Evolutionary conservation across 2,797 vertebrate genomes (phyloP).

Genomic region (Trachurus trachurus): DNA sequence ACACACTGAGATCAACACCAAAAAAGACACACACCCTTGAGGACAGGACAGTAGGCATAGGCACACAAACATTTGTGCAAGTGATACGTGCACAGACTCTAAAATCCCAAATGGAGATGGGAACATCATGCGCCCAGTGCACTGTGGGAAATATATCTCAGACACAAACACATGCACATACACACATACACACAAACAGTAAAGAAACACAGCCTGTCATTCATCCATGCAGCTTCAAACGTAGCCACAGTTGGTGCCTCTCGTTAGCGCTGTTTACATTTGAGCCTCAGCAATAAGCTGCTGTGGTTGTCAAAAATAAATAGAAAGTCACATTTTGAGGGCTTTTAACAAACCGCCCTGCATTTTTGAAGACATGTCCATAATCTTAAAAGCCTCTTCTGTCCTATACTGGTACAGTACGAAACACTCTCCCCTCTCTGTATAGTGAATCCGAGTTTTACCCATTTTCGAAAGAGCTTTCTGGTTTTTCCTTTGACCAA

Average conservation of each 20-base stretch:
- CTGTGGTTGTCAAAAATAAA: constrained; percentile 17
- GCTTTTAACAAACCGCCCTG: constrained; percentile 9
- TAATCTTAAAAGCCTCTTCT: constrained; percentile 25
- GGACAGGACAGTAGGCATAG: neutral
- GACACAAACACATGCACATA: neutral
- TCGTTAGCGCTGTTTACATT: constrained; percentile 6
- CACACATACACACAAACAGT: neutral
- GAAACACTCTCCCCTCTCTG: neutral
- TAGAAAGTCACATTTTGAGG: constrained; percentile 14
- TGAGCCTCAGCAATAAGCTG: constrained; percentile 18
- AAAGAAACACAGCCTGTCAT: constrained; percentile 28
- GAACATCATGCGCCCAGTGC: constrained; percentile 16
- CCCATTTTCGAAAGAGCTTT: neutral
- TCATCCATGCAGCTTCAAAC: constrained; percentile 17
- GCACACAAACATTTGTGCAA: neutral
- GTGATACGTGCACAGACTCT: neutral
- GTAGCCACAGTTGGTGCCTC: neutral
- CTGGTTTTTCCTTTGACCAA: neutral
- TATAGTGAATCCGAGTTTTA: neutral
- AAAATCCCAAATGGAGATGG: constrained; percentile 1
- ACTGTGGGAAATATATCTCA: constrained; percentile 11
- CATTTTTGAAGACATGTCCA: neutral
- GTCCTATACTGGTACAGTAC: neutral
- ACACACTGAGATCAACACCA: neutral
- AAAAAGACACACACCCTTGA: neutral